These are phyloP conservation scores for Leptarthrus brevirostris DNA, from an alignment of 2,888 invertebrate genomes.

Conservation along the genomic window DNA sequence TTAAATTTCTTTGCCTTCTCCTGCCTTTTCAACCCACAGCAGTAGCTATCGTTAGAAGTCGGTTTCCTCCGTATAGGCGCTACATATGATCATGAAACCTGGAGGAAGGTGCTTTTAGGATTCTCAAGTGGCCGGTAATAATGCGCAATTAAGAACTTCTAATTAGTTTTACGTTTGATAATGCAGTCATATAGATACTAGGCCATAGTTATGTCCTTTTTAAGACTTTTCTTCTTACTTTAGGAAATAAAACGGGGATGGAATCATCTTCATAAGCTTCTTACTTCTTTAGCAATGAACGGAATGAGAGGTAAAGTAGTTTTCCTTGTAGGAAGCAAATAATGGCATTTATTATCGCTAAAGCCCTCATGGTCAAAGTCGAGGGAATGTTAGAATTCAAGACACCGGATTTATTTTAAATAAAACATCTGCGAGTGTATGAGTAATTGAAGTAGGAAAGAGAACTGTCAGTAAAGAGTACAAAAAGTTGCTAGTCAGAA, in stretches of 20 bases:
- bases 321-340: slow-evolving; percentile 34
- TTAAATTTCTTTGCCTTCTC: slow-evolving; percentile 41
- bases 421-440: too few species aligned
- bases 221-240: too few species aligned
- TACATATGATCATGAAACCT: slow-evolving; percentile 1
- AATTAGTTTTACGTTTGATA: slow-evolving; percentile 12
- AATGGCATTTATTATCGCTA: slow-evolving; percentile 43
- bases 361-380: slow-evolving; percentile 2
- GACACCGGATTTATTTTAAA: too few species aligned
- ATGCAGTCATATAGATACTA: too few species aligned
- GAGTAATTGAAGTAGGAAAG: too few species aligned
- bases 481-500: too few species aligned
- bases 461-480: too few species aligned
- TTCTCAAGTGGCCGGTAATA: slow-evolving; percentile 17
- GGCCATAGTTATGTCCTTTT: too few species aligned
- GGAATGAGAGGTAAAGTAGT: slow-evolving; percentile 37
- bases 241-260: too few species aligned
- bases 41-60: background rate
- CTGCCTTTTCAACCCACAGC: background rate
- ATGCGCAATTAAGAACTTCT: slow-evolving; percentile 46
- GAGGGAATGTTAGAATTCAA: too few species aligned
- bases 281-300: background rate
- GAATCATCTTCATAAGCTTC: slow-evolving; percentile 10
- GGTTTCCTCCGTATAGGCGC: background rate
- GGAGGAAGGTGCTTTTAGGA: slow-evolving; percentile 1